Evolutionary conservation across 1,140 invertebrate species (phyloP).

Genomic region (Lordiphosa clarofinis): DNA sequence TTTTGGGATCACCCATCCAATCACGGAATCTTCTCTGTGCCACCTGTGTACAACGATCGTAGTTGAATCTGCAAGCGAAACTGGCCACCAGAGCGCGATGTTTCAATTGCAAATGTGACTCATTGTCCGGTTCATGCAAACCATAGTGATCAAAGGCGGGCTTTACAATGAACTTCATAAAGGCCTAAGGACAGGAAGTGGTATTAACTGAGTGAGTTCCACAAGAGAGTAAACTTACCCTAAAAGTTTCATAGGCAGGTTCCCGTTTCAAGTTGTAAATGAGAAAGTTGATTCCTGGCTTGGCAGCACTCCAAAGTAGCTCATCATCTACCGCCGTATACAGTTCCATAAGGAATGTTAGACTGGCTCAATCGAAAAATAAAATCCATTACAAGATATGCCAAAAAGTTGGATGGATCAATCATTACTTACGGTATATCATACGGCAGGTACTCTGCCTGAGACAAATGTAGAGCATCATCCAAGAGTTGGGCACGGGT

Average conservation of each 20-base stretch:
- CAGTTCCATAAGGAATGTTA: slow-evolving; percentile 80
- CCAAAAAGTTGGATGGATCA: not conserved
- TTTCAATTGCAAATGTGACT: slow-evolving; percentile 80
- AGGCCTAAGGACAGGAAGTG: slow-evolving; percentile 39
- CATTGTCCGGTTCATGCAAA: slow-evolving; percentile 70
- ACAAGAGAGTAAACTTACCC: slow-evolving; percentile 31
- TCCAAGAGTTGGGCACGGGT: slow-evolving; percentile 90
- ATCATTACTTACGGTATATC: slow-evolving; percentile 78
- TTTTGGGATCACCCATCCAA: slow-evolving; percentile 79
- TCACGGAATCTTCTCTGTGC: slow-evolving; percentile 79
- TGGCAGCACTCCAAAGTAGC: slow-evolving; percentile 66
- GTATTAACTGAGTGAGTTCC: not conserved
- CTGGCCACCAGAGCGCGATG: slow-evolving; percentile 80
- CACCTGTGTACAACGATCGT: slow-evolving; percentile 79
- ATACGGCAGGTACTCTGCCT: slow-evolving; percentile 83
- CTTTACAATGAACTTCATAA: slow-evolving; percentile 76
- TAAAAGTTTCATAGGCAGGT: slow-evolving; percentile 75
- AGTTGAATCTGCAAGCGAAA: slow-evolving; percentile 81
- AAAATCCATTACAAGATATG: not conserved
- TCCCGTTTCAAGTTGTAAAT: slow-evolving; percentile 71
- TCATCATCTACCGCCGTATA: slow-evolving; percentile 60
- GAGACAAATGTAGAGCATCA: slow-evolving; percentile 89
- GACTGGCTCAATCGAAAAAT: slow-evolving; percentile 18
- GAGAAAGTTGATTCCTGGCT: slow-evolving; percentile 67
- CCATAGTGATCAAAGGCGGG: slow-evolving; percentile 71